phyloP scores from a whole-genome alignment of 2,888 invertebrate genomes.

The Clunio marinus region DNA sequence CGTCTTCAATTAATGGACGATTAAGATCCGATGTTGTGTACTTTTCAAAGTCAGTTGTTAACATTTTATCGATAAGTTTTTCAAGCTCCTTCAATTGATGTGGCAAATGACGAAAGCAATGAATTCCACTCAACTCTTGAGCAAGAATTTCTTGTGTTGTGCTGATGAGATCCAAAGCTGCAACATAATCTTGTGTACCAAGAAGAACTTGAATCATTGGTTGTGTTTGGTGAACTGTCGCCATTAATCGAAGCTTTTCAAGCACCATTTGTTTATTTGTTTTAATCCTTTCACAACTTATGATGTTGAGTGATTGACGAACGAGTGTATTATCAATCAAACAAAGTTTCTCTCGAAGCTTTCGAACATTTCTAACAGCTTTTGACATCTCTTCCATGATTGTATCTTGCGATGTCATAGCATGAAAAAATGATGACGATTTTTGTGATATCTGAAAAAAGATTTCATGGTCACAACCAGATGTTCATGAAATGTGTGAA shows the following conservation, averaged over 20 bases:
- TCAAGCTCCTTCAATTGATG: slow-evolving; percentile 95
- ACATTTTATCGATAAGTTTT: slow-evolving; percentile 92
- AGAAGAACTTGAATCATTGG: slow-evolving; percentile 92
- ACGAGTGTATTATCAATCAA: slow-evolving; percentile 75
- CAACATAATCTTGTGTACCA: slow-evolving; percentile 94
- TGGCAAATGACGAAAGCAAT: slow-evolving; percentile 91
- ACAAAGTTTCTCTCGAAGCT: slow-evolving; percentile 69
- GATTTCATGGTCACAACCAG: too few species aligned
- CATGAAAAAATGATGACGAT: slow-evolving; percentile 95
- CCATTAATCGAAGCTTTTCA: slow-evolving; percentile 82
- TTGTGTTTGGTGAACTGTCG: slow-evolving; percentile 95
- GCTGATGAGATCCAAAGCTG: slow-evolving; percentile 91
- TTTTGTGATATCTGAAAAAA: slow-evolving; percentile 67
- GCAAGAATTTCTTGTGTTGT: slow-evolving; percentile 92
- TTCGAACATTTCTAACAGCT: slow-evolving; percentile 71
- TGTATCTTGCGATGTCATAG: slow-evolving; percentile 96
- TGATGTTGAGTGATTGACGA: slow-evolving; percentile 71
- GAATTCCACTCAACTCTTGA: slow-evolving; percentile 85
- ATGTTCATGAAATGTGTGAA: too few species aligned
- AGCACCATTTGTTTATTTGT: slow-evolving; percentile 63
- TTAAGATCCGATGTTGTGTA: slow-evolving; percentile 89
- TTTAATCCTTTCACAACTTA: slow-evolving; percentile 64
- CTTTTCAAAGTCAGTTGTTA: slow-evolving; percentile 89
- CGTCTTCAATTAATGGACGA: slow-evolving; percentile 61
- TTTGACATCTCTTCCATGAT: slow-evolving; percentile 91